Evolutionary conservation across 2,113 vertebrate species (phyloP).

Genomic region (Gallinago jamesoni): DNA sequence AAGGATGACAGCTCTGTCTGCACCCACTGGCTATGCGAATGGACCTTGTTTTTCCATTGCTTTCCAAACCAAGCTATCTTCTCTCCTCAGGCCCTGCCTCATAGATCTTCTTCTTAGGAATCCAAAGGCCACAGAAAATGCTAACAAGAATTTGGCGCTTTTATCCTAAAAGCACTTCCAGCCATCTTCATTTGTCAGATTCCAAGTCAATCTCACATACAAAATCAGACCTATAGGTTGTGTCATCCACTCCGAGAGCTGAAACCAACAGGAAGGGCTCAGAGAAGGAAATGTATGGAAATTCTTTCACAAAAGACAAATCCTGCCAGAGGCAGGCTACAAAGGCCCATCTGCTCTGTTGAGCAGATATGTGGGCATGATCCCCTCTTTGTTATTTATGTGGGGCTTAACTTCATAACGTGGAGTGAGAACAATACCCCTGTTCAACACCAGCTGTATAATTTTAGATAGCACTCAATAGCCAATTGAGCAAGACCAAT

Average conservation of each 20-base stretch:
- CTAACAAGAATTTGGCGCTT: background rate
- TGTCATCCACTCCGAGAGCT: background rate
- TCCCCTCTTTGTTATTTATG: constrained; percentile 26
- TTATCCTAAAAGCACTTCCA: background rate
- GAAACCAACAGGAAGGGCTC: background rate
- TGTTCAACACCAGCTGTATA: constrained; percentile 73
- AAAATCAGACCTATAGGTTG: background rate
- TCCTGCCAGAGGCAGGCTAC: background rate
- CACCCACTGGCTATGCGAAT: accelerated
- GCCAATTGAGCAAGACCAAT: constrained; percentile 74
- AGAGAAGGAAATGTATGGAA: background rate
- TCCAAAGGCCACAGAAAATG: background rate
- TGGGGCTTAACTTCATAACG: constrained; percentile 22
- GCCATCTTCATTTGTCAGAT: background rate
- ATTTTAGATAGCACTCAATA: constrained; percentile 75
- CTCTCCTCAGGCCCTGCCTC: background rate
- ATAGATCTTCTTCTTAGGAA: background rate
- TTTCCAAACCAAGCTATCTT: background rate
- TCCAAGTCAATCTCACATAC: background rate
- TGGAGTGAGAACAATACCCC: constrained; percentile 67
- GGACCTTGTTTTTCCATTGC: background rate
- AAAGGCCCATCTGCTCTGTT: constrained; percentile 7
- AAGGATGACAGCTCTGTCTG: background rate
- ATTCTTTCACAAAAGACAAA: constrained; percentile 17
- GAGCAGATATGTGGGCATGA: background rate